Evolutionary conservation across 2,888 invertebrate species (phyloP).

Genomic region (Coecobrya sp.): DNA sequence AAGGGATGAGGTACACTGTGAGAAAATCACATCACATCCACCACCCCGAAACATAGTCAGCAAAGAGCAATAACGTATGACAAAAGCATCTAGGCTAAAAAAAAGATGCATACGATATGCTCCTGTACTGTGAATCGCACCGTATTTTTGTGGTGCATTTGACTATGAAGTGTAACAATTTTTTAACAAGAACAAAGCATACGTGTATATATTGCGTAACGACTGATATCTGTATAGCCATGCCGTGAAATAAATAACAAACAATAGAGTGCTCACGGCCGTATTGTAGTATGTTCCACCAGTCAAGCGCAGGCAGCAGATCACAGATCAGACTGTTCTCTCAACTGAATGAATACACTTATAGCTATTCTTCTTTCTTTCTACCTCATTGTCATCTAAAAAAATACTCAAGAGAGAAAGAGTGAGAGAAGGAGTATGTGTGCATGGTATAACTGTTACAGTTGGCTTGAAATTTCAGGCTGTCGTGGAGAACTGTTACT

Average conservation of each 20-base stretch:
- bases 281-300: slow-evolving; percentile 10
- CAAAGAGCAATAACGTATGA: not conserved
- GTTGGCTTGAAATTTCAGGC: slow-evolving; percentile 29
- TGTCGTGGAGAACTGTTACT: not conserved
- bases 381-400: slow-evolving; percentile 69
- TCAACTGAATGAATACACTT: slow-evolving; percentile 74
- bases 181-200: slow-evolving; percentile 32
- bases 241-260: slow-evolving; percentile 38
- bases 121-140: not conserved
- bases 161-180: slow-evolving; percentile 51
- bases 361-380: slow-evolving; percentile 61
- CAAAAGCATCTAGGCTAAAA: not conserved
- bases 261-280: slow-evolving; percentile 19
- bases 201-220: not conserved
- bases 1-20: slow-evolving; percentile 4
- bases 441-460: slow-evolving; percentile 13
- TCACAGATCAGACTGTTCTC: slow-evolving; percentile 71
- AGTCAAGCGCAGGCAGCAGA: slow-evolving; percentile 67
- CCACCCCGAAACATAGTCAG: not conserved
- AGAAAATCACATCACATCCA: slow-evolving; percentile 70
- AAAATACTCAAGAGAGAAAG: slow-evolving; percentile 72
- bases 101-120: not conserved
- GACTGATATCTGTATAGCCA: not conserved
- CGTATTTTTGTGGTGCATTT: slow-evolving; percentile 36
- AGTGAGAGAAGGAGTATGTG: not conserved